phyloP scores from a whole-genome alignment of 1,140 invertebrate species.

The Pseudomyrmex pallidus region DNA sequence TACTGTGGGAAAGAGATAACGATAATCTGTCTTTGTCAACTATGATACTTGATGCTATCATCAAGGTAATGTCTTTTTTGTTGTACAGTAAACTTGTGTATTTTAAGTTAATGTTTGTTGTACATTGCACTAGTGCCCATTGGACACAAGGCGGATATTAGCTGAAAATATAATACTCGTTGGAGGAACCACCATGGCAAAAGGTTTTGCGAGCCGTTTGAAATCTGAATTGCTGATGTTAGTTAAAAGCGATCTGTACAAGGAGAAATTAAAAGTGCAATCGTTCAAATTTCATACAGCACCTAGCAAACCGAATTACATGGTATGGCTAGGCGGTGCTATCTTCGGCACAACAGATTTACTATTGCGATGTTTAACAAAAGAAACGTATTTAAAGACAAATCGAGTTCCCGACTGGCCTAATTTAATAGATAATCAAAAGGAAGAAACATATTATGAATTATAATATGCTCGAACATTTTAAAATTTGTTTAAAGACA shows the following conservation, averaged over 20 bases:
- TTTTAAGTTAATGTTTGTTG: neutral
- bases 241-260: slow-evolving; percentile 87
- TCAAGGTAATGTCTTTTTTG: slow-evolving; percentile 87
- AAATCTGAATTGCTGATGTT: slow-evolving; percentile 90
- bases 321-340: slow-evolving; percentile 94
- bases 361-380: slow-evolving; percentile 89
- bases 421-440: slow-evolving; percentile 88
- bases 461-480: slow-evolving; percentile 25
- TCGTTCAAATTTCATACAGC: slow-evolving; percentile 91
- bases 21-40: slow-evolving; percentile 93
- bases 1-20: slow-evolving; percentile 93
- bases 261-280: slow-evolving; percentile 88
- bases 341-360: slow-evolving; percentile 94
- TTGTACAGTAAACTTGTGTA: neutral
- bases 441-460: slow-evolving; percentile 67
- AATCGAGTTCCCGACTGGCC: slow-evolving; percentile 93
- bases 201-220: slow-evolving; percentile 92
- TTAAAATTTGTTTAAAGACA: too few species aligned
- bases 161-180: slow-evolving; percentile 93
- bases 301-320: slow-evolving; percentile 93
- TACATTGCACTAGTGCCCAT: slow-evolving; percentile 86
- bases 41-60: slow-evolving; percentile 92
- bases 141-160: slow-evolving; percentile 90
- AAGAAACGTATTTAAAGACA: slow-evolving; percentile 90
- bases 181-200: slow-evolving; percentile 94